These are phyloP conservation scores for Mamestra configurata DNA, from an alignment of 1,140 invertebrate genomes.

Conservation along the genomic window DNA sequence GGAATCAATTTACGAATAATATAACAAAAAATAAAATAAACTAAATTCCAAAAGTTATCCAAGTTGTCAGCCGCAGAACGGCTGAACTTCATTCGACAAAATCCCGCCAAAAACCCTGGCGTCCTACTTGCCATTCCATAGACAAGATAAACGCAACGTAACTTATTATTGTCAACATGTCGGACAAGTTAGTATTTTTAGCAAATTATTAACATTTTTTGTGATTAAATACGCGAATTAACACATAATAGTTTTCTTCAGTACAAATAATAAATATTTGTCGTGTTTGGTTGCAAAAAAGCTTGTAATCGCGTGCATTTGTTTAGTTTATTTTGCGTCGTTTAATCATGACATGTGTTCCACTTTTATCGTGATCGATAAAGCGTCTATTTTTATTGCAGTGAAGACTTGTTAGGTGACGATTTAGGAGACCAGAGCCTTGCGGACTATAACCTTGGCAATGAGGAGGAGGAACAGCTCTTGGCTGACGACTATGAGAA, in stretches of 20 bases:
- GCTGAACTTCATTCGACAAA: too few relatives aligned
- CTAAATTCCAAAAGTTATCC: too few relatives aligned
- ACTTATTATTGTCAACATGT: slow-evolving; percentile 78
- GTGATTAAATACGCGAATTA: background rate
- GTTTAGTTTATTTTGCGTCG: slow-evolving; percentile 35
- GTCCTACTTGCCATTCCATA: background rate
- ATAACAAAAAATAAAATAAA: too few relatives aligned
- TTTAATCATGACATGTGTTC: slow-evolving; percentile 51
- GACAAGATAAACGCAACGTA: slow-evolving; percentile 15
- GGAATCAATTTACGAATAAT: too few relatives aligned
- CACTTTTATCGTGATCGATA: slow-evolving; percentile 24
- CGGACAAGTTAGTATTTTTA: slow-evolving; percentile 84
- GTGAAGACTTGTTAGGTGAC: slow-evolving; percentile 83
- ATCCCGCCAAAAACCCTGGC: too few relatives aligned
- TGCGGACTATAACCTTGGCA: slow-evolving; percentile 83
- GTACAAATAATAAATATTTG: background rate
- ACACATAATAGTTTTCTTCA: background rate
- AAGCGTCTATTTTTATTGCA: slow-evolving; percentile 64
- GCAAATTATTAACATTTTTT: slow-evolving; percentile 3
- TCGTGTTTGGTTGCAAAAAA: background rate
- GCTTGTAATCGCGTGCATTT: background rate
- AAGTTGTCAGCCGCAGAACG: too few relatives aligned
- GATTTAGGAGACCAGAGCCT: slow-evolving; percentile 85
- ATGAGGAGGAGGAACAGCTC: slow-evolving; percentile 84
- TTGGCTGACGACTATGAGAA: slow-evolving; percentile 82